Evolutionary conservation across 2,888 invertebrate species (phyloP).

Genomic region (Eulithis testata): DNA sequence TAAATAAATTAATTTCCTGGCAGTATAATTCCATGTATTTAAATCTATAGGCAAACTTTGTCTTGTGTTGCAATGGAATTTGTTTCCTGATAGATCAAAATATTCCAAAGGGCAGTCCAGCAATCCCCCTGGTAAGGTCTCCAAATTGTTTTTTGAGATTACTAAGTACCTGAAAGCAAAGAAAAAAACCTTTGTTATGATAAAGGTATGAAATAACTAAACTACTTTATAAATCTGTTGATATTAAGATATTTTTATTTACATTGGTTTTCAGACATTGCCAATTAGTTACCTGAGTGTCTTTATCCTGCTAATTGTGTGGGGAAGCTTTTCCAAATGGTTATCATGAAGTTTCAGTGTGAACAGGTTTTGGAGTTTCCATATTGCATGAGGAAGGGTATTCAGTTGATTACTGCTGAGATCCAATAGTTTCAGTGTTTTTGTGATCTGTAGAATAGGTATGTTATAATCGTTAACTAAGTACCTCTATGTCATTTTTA

Average conservation of each 20-base stretch:
- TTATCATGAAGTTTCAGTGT: constrained; percentile 88
- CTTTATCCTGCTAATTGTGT: constrained; percentile 86
- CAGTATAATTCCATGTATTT: constrained; percentile 66
- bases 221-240: too few relatives aligned
- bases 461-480: too few relatives aligned
- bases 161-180: constrained; percentile 77
- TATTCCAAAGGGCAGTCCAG: constrained; percentile 79
- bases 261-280: too few relatives aligned
- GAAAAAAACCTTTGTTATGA: neutral
- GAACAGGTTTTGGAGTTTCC: constrained; percentile 85
- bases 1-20: constrained; percentile 82
- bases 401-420: constrained; percentile 85
- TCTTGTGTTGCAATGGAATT: constrained; percentile 60
- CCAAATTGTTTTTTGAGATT: constrained; percentile 82
- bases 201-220: too few relatives aligned
- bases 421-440: constrained; percentile 85
- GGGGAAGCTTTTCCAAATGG: constrained; percentile 84
- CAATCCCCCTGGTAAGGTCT: constrained; percentile 85
- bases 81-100: constrained; percentile 85
- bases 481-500: too few relatives aligned
- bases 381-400: constrained; percentile 86
- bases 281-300: constrained; percentile 70
- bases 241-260: too few relatives aligned
- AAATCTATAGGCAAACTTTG: constrained; percentile 38
- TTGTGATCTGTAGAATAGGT: constrained; percentile 63